Conservation (phyloP, 2,797 vertebrate genomes). For the Anomalospiza imberbis region DNA sequence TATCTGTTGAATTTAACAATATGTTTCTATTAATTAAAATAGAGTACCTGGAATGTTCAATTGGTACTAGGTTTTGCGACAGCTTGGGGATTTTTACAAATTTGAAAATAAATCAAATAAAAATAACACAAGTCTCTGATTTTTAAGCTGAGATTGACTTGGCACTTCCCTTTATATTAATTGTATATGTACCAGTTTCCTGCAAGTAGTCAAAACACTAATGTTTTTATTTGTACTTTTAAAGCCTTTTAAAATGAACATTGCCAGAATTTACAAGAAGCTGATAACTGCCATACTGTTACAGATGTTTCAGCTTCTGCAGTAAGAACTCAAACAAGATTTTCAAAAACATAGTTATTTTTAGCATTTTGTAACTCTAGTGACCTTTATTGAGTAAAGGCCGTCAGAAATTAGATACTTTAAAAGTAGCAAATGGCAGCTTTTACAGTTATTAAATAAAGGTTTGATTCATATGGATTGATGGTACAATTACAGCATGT, state of each 20-base stretch:
- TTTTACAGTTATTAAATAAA: constrained; percentile 64
- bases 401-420: constrained; percentile 45
- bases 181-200: constrained; percentile 22
- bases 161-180: constrained; percentile 26
- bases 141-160: constrained; percentile 22
- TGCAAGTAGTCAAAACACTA: constrained; percentile 42
- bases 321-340: neutral
- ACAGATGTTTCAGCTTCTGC: constrained; percentile 42
- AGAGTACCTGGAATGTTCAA: neutral
- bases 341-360: constrained; percentile 30
- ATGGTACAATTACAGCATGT: constrained; percentile 45
- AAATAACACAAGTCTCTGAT: neutral
- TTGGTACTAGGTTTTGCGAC: neutral
- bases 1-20: neutral
- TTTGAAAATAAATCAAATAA: neutral
- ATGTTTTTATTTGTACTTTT: constrained; percentile 27
- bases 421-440: constrained; percentile 61
- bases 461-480: constrained; percentile 38
- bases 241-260: neutral
- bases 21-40: neutral
- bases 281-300: neutral
- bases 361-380: constrained; percentile 54
- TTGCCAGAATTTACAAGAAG: constrained; percentile 15
- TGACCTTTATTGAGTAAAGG: constrained; percentile 28
- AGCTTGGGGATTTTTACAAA: neutral